These are phyloP conservation scores for Didymodactylos carnosus DNA, from an alignment of 2,888 invertebrate species.

Conservation along the genomic window DNA sequence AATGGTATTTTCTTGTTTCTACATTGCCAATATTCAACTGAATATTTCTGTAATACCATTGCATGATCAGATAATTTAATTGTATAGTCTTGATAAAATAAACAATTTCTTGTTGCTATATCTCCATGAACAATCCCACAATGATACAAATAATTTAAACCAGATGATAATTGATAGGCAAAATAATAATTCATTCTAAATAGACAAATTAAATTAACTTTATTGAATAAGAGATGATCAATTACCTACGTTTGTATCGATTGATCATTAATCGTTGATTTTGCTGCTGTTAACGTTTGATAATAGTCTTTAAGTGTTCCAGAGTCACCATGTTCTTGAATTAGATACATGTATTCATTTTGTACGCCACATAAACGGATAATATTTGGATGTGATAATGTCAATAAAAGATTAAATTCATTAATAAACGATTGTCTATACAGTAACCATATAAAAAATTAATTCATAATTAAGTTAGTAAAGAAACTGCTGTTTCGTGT, in stretches of 20 bases:
- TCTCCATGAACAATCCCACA: neutral
- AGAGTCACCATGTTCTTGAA: neutral
- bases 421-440: neutral
- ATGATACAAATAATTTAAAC: neutral
- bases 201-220: too few relatives aligned
- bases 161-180: neutral
- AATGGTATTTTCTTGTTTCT: neutral
- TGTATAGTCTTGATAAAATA: neutral
- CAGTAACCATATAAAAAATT: too few relatives aligned
- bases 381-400: neutral
- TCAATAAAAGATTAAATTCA: neutral
- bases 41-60: neutral
- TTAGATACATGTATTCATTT: neutral
- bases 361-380: neutral
- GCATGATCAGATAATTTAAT: neutral
- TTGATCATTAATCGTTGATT: neutral
- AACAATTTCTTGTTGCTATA: neutral
- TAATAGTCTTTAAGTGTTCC: neutral
- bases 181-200: neutral
- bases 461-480: too few relatives aligned
- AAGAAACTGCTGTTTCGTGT: too few relatives aligned
- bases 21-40: neutral
- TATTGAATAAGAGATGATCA: neutral
- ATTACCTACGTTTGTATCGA: neutral
- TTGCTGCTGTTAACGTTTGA: too few relatives aligned